These are phyloP conservation scores for Oscheius myriophilus DNA, from an alignment of 2,888 invertebrate genomes.

Conservation along the genomic window DNA sequence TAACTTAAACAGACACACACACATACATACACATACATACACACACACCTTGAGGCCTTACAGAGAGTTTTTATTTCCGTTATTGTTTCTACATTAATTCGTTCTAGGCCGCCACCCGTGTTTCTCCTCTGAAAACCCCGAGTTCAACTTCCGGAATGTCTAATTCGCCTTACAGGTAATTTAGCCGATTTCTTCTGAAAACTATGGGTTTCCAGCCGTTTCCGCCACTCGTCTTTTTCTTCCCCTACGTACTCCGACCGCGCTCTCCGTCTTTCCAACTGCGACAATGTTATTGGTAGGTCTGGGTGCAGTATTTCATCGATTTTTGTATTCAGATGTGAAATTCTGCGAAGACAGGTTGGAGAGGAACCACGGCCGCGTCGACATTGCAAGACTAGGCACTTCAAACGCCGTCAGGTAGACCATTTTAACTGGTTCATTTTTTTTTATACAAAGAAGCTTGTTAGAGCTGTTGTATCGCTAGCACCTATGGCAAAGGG, in stretches of 20 bases:
- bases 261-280: constrained; percentile 27
- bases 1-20: too few relatives aligned
- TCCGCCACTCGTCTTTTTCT: constrained; percentile 30
- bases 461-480: too few relatives aligned
- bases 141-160: constrained; percentile 6
- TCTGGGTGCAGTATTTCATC: not conserved
- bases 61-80: too few relatives aligned
- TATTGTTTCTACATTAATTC: too few relatives aligned
- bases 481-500: too few relatives aligned
- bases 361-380: constrained; percentile 18
- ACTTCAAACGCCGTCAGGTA: constrained; percentile 25
- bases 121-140: constrained; percentile 20
- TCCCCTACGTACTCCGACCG: constrained; percentile 22
- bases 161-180: not conserved
- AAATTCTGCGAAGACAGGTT: constrained; percentile 28
- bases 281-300: constrained; percentile 29
- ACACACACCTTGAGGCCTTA: too few relatives aligned
- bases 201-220: constrained; percentile 13
- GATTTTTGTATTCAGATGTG: constrained; percentile 11
- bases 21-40: too few relatives aligned
- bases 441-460: too few relatives aligned
- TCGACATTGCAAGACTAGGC: constrained; percentile 28
- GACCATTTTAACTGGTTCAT: constrained; percentile 1
- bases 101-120: too few relatives aligned
- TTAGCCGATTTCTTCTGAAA: not conserved